Percentiles rank a stretch among this genome's conserved stretches.
phyloP scores from a whole-genome alignment of 2,113 vertebrate genomes.

The Elanus axillaris region DNA sequence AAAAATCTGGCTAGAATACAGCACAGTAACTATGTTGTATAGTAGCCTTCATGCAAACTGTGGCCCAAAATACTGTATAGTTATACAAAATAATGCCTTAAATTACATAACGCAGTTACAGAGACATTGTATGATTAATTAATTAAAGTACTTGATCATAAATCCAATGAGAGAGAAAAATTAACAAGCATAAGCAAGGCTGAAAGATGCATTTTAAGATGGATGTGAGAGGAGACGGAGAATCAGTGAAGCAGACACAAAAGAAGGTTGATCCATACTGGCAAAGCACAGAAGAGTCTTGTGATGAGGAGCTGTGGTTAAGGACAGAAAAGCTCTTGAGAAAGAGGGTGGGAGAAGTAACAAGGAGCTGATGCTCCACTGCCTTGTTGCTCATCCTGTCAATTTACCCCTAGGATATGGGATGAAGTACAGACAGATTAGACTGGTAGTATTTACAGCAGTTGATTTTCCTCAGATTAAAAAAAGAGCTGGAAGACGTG shows the following conservation, averaged over 20 bases:
- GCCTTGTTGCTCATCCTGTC: neutral
- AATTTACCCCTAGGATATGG: neutral
- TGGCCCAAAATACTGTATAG: conserved; percentile 22
- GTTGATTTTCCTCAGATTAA: neutral
- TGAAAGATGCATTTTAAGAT: conserved; percentile 32
- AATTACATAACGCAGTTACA: conserved; percentile 47
- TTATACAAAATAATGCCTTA: conserved; percentile 39
- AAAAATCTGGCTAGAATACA: conserved; percentile 27
- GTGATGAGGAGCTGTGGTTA: neutral
- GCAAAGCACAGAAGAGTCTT: neutral
- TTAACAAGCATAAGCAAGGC: conserved; percentile 39
- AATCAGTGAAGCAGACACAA: neutral
- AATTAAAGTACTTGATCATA: conserved; percentile 60
- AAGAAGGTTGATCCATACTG: neutral
- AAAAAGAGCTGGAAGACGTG: neutral
- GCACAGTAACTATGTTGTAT: neutral
- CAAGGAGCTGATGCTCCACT: neutral
- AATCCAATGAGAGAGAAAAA: conserved; percentile 51
- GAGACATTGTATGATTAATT: conserved; percentile 58
- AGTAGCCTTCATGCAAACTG: conserved; percentile 30
- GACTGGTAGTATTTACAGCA: neutral
- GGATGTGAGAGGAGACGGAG: conserved; percentile 7
- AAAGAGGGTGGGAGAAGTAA: neutral
- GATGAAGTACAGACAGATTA: neutral
- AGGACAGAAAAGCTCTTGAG: neutral